phyloP scores from a whole-genome alignment of 2,888 invertebrate species.

The Heliconius aoede region DNA sequence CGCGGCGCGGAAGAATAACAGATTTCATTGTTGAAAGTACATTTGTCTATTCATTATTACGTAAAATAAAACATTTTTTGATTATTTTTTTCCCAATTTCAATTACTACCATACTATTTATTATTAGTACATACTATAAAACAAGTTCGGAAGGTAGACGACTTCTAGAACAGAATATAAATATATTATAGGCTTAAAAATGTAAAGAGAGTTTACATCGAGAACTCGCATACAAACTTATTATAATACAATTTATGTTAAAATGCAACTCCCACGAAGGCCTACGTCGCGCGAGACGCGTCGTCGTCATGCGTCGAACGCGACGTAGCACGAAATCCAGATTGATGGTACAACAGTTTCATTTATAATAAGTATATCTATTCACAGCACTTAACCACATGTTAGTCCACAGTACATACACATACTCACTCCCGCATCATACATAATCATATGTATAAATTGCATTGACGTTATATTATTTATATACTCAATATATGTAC shows the following conservation, averaged over 20 bases:
- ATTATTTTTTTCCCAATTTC: constrained; percentile 67
- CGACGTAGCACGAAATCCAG: constrained; percentile 60
- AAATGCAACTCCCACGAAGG: constrained; percentile 78
- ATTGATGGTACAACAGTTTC: constrained; percentile 80
- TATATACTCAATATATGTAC: constrained; percentile 74
- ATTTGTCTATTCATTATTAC: constrained; percentile 73
- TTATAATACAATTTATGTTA: constrained; percentile 75
- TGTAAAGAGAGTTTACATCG: constrained; percentile 81
- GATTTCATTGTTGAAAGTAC: constrained; percentile 73
- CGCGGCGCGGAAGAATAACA: constrained; percentile 65
- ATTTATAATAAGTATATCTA: constrained; percentile 78
- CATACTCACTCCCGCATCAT: constrained; percentile 72
- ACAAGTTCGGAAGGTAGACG: constrained; percentile 79
- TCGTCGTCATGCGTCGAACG: no score
- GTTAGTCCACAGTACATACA: constrained; percentile 73
- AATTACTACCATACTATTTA: constrained; percentile 71
- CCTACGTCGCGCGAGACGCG: constrained; percentile 66
- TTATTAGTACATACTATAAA: constrained; percentile 80
- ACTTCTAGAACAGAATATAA: constrained; percentile 79
- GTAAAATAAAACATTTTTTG: constrained; percentile 70
- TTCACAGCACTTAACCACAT: constrained; percentile 83
- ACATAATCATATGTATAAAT: constrained; percentile 63
- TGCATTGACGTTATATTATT: constrained; percentile 76
- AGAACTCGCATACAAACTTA: constrained; percentile 80
- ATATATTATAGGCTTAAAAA: constrained; percentile 77